Base-by-base conservation (phyloP, 2,888 invertebrate species). In the Seladonia tumulorum region DNA sequence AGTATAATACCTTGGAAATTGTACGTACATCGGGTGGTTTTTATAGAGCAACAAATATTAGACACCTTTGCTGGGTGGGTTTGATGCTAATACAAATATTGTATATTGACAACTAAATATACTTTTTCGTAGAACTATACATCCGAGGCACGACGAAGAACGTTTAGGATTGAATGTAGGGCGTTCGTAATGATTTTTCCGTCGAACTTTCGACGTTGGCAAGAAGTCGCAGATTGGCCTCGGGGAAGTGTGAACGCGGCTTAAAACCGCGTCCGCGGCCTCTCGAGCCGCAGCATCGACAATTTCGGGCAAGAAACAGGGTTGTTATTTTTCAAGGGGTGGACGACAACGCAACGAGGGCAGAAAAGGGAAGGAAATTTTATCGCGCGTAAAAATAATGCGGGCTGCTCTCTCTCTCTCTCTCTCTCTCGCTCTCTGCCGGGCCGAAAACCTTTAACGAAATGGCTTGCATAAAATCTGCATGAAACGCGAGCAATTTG, bases 361-460 rank as follows among this genome's bases (percentile, higher is more conserved):
- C 60, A 60, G n/a, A 35, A 82, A 25, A 71, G 16, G 71, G 68
- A 71, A 63, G 60, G 25, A 49, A 76, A 49, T 42, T 72, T 70
- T 78, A 78, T 75, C 81, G 75, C 22, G 83, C 71, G 74, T 53
- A 76, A 83, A 83, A 81, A 76, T 81, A 83, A 83, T 73, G 49
- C 72, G 39, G 63, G 75, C 14, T n/a, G 57, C 39, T 57, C 74
- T 66, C 25, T 22, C 10, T 35, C 39, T 63, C 74, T 70, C 35
- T 53, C 10, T 53, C 53, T n/a, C 87, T 35, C 39, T 63, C 74
- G 66, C 35, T 53, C 10, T 53, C 53, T n/a, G 82, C 71, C 75
- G 82, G 81, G 79, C 73, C 86, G 25, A 79, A 88, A 85, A 82
- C 73, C 86, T 82, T 90, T 82, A 89, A 90, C 90, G 90, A 89